Evolutionary conservation across 2,888 invertebrate genomes (phyloP), one percentile per base, ranked within the genome.

Genomic region (Trachelus troglodyta): DNA sequence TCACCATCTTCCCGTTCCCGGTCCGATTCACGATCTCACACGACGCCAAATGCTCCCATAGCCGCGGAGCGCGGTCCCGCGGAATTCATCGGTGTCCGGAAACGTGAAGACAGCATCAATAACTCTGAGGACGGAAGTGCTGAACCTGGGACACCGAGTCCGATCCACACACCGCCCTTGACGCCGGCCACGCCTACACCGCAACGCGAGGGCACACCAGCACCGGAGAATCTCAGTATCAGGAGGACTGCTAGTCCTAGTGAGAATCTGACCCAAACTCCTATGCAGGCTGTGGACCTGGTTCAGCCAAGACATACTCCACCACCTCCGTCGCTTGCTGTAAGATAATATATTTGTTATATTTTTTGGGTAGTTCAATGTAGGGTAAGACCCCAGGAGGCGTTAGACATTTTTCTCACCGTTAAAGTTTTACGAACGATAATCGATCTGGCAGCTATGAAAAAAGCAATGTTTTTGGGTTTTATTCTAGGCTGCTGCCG

Each of bases 151-250:
- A 87, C 89, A n/a, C 89, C 90, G 40, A 91, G 90, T 80, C 89
- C 90, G 31, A 86, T 87, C 68, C 87, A 89, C 76, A 90, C 90
- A 4, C 90, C 91, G 30, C 90, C 90, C 6, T 79, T 89, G 30
- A 89, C 89, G 69, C 88, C 90, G 34, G 87, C 89, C 11, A 56
- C 56, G 9, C 80, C 89, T 37, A 90, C 89, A 4, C 90, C 89
- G 9, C 89, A 90, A 77, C 84, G 90, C 75, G 89, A 88, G 78
- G 89, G 88, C 77, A 89, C 90, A 11, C 93, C 95, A 0, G 95
- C 95, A 0, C 97, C 97, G 0, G 97, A 97, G 90, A 97, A 97
- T 91, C 93, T 97, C 0, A 96, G 96, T 40, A 93, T 97, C 86
- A 96, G 97, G 87, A 96, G 95, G 86, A 92, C 92, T 12, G 84